Percentiles rank a stretch among this genome's conserved stretches.
phyloP scores from a whole-genome alignment of 2,888 invertebrate genomes.

The Scrobipalpa atriplicella region DNA sequence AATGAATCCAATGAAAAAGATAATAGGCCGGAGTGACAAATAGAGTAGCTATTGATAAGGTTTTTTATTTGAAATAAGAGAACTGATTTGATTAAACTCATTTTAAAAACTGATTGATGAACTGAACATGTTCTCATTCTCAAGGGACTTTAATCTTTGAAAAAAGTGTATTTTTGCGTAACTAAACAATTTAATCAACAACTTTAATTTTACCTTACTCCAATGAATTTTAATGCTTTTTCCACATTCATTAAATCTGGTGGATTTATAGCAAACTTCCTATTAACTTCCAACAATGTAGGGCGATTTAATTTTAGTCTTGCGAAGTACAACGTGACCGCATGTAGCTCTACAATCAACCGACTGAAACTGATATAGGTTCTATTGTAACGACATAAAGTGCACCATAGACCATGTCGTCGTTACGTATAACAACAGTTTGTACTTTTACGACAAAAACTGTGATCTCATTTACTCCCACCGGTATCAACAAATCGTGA shows the following conservation, averaged over 20 bases:
- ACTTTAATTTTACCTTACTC: background rate
- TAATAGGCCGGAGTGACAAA: conserved; percentile 51
- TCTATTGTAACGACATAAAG: conserved; percentile 7
- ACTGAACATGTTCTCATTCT: too few relatives aligned
- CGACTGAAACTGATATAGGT: background rate
- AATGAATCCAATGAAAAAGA: conserved; percentile 53
- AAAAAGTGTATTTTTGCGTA: too few relatives aligned
- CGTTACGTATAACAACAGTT: background rate
- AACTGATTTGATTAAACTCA: background rate
- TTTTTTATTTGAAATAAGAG: conserved; percentile 23
- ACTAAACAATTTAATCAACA: background rate
- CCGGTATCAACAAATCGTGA: conserved; percentile 75
- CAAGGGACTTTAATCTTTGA: too few relatives aligned
- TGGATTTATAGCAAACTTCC: background rate
- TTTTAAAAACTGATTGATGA: conserved; percentile 9
- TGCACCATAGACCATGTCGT: background rate
- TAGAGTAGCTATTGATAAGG: conserved; percentile 35
- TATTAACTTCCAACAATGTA: conserved; percentile 15
- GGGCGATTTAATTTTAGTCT: conserved; percentile 53
- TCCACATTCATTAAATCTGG: conserved; percentile 16
- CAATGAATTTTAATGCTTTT: background rate
- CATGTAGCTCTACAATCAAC: conserved; percentile 36
- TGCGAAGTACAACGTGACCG: conserved; percentile 62
- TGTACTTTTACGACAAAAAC: conserved; percentile 60
- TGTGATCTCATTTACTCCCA: conserved; percentile 71